These are phyloP conservation scores for Pelvicachromis taeniatus DNA, from an alignment of 2,113 vertebrate genomes.

Conservation along the genomic window DNA sequence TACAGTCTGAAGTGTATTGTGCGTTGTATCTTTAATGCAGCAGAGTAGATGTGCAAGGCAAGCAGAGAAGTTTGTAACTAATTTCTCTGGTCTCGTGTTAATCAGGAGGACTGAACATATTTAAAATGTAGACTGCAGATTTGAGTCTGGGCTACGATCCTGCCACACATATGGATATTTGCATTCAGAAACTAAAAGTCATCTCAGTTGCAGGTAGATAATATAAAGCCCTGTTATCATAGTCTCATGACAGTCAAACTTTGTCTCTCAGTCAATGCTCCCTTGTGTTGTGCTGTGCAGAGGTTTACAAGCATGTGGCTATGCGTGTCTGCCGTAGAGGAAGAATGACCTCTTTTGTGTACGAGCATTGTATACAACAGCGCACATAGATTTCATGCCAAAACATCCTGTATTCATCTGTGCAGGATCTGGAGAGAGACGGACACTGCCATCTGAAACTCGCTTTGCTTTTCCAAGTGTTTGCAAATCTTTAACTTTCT, in stretches of 20 bases:
- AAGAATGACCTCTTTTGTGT: conserved; percentile 57
- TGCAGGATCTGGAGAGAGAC: not conserved
- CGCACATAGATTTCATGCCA: not conserved
- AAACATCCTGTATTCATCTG: not conserved
- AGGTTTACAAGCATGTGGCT: conserved; percentile 40
- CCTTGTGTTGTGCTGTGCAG: conserved; percentile 36
- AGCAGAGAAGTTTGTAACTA: not conserved
- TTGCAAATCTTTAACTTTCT: not conserved
- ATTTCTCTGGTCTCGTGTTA: not conserved
- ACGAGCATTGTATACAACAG: not conserved
- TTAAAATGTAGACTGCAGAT: not conserved
- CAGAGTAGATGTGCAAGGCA: not conserved
- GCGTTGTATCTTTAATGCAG: not conserved
- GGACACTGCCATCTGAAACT: not conserved
- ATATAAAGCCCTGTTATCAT: not conserved
- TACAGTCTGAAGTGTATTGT: not conserved
- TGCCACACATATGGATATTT: not conserved
- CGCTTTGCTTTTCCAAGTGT: not conserved
- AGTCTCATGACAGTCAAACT: conserved; percentile 34
- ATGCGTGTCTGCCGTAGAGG: not conserved
- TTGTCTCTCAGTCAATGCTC: conserved; percentile 29
- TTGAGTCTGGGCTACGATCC: not conserved
- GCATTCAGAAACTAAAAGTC: not conserved
- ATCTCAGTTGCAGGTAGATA: not conserved
- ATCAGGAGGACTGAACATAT: not conserved